Conservation (phyloP, 1,140 invertebrate genomes). For the Hirudo medicinalis region DNA sequence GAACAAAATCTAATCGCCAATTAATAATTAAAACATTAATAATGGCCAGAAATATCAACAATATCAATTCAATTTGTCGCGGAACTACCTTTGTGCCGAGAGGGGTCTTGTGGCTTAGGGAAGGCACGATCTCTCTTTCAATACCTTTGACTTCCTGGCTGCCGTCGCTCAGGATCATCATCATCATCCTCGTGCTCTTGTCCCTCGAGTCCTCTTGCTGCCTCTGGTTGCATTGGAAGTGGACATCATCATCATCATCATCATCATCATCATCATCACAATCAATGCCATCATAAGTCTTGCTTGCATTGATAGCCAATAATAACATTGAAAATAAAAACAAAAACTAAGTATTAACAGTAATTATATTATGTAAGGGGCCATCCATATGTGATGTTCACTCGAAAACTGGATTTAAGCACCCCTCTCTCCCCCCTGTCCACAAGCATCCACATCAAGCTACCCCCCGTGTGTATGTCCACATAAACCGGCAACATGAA, state of each 20-base stretch:
- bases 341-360: neutral
- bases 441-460: too few species aligned
- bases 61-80: too few species aligned
- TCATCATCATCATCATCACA: too few species aligned
- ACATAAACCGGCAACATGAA: too few species aligned
- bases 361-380: too few species aligned
- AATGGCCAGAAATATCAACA: too few species aligned
- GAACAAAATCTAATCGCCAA: neutral
- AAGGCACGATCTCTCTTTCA: constrained; percentile 55
- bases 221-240: neutral
- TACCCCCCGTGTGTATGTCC: too few species aligned
- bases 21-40: too few species aligned
- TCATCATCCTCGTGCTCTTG: constrained; percentile 48
- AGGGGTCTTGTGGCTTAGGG: constrained; percentile 48
- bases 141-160: constrained; percentile 54
- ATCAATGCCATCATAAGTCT: too few species aligned
- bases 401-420: too few species aligned
- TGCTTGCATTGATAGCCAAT: neutral
- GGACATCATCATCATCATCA: neutral
- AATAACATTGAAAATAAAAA: neutral
- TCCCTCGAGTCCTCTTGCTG: neutral
- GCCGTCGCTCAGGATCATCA: constrained; percentile 63
- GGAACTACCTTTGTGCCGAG: constrained; percentile 52
- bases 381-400: too few species aligned
- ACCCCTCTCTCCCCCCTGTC: too few species aligned